Evolutionary conservation across 2,113 vertebrate species (phyloP).

Genomic region (Sinosuthora webbiana): DNA sequence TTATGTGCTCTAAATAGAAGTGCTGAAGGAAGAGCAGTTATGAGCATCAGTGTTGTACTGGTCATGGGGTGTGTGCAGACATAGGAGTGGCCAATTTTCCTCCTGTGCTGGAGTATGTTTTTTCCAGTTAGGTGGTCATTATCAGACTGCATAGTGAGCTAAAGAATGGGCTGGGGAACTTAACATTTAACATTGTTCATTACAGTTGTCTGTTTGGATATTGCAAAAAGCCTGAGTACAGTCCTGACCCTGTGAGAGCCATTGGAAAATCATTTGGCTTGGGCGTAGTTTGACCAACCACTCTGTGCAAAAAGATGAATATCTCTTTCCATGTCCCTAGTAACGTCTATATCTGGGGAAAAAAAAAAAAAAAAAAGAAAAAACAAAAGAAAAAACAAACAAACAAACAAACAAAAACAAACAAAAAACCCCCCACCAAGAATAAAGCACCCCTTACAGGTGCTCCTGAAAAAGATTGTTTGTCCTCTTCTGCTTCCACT

Average conservation of each 20-base stretch:
- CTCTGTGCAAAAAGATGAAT: neutral
- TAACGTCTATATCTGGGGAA: neutral
- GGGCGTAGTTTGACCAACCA: neutral
- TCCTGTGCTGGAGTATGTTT: neutral
- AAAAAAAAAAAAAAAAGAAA: neutral
- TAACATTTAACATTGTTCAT: neutral
- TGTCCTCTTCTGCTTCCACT: neutral
- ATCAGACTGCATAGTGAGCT: neutral
- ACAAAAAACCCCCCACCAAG: too few species aligned
- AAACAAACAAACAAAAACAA: too few species aligned
- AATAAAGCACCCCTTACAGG: neutral
- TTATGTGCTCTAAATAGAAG: neutral
- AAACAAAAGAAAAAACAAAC: too few species aligned
- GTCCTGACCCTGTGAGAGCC: neutral
- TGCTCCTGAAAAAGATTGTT: neutral
- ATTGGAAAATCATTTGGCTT: neutral
- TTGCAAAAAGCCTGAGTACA: neutral
- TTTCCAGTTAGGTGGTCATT: neutral
- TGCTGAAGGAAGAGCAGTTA: neutral
- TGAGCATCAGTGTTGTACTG: neutral
- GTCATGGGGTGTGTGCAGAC: neutral
- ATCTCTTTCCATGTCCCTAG: neutral
- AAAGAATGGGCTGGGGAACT: neutral
- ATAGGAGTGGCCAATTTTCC: neutral
- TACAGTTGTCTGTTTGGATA: neutral